Percentiles rank a stretch among this genome's conserved stretches.
Conservation (phyloP, 2,797 vertebrate species). For the Salmo trutta region DNA sequence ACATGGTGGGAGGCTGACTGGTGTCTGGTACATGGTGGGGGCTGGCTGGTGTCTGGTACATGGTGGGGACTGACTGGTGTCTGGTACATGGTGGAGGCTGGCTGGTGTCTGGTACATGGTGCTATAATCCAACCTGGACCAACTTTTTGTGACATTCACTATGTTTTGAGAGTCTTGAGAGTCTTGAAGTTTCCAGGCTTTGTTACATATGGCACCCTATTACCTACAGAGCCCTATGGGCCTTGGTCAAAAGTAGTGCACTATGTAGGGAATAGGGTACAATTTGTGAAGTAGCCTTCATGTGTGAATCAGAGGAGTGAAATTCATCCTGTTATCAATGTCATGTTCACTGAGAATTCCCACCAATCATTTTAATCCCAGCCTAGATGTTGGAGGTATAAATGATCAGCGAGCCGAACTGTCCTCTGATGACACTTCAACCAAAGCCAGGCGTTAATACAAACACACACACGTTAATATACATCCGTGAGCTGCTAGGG, state of each 20-base stretch:
- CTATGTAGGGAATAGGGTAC: too few relatives aligned
- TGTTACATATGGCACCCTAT: too few relatives aligned
- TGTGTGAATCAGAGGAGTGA: background rate
- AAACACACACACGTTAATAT: conserved; percentile 26
- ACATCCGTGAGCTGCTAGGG: conserved; percentile 35
- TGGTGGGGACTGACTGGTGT: too few relatives aligned
- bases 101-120: too few relatives aligned
- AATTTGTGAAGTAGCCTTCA: background rate
- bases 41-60: too few relatives aligned
- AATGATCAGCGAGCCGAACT: conserved; percentile 8
- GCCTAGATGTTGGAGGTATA: conserved; percentile 14
- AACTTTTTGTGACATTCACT: conserved; percentile 48
- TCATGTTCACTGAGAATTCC: background rate
- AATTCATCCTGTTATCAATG: conserved; percentile 9
- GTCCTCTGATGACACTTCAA: conserved; percentile 32
- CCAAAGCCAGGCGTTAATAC: conserved; percentile 32
- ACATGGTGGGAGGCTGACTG: too few relatives aligned
- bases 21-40: too few relatives aligned
- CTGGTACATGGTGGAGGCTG: too few relatives aligned
- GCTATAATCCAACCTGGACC: conserved; percentile 39
- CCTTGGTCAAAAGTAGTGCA: too few relatives aligned
- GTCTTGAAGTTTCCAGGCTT: too few relatives aligned
- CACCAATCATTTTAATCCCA: conserved; percentile 8
- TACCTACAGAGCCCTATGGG: too few relatives aligned
- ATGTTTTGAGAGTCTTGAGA: conserved; percentile 11